Percentiles rank a stretch among this genome's conserved stretches.
Conservation (phyloP, 2,113 vertebrate genomes). For the Mola mola region DNA sequence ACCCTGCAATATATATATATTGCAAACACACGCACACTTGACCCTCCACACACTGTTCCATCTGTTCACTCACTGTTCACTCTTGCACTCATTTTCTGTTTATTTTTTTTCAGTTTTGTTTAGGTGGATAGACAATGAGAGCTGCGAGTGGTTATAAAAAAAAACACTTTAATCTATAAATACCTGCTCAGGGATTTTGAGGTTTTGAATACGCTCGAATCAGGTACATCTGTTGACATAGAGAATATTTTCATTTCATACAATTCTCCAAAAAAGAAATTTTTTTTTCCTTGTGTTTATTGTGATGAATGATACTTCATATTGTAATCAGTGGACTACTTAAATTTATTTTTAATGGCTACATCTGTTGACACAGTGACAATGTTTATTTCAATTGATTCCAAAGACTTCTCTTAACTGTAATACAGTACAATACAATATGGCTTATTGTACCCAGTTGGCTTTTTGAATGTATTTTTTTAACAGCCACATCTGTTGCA, state of each 20-base stretch:
- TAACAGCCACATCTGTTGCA: conserved; percentile 77
- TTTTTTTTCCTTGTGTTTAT: conserved; percentile 57
- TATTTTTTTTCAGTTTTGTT: conserved; percentile 41
- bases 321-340: conserved; percentile 69
- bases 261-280: conserved; percentile 61
- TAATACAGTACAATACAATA: conserved; percentile 77
- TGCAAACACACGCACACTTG: conserved; percentile 63
- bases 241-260: conserved; percentile 58
- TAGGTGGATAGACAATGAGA: conserved; percentile 56
- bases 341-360: conserved; percentile 77
- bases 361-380: conserved; percentile 75
- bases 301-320: conserved; percentile 65
- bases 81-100: conserved; percentile 42
- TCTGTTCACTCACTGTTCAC: conserved; percentile 58
- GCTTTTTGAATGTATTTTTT: conserved; percentile 79
- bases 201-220: conserved; percentile 55
- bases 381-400: conserved; percentile 74
- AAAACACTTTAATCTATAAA: conserved; percentile 68
- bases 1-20: conserved; percentile 92
- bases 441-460: conserved; percentile 79
- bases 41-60: conserved; percentile 56
- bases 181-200: conserved; percentile 64
- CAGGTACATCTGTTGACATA: conserved; percentile 66
- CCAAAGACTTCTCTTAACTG: conserved; percentile 75
- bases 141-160: conserved; percentile 24